phyloP scores from a whole-genome alignment of 92 coral and sea anemone species.

The Micromussa lordhowensis region DNA sequence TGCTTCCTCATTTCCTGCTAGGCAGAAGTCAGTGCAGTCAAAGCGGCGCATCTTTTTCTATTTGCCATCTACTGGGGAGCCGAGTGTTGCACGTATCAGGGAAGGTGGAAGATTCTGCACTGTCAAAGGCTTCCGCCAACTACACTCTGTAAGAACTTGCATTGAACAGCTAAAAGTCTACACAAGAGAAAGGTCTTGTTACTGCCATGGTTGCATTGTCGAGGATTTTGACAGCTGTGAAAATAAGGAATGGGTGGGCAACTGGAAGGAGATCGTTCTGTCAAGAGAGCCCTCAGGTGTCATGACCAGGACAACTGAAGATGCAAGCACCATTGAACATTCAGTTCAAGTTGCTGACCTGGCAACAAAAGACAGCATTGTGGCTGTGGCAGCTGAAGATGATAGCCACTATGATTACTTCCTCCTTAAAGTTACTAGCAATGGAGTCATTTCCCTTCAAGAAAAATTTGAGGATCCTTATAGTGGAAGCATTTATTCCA shows the following conservation, averaged over 20 bases:
- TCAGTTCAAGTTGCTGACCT: slow-evolving; percentile 8
- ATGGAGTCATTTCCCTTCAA: too few relatives aligned
- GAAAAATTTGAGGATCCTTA: too few relatives aligned
- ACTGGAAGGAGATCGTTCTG: slow-evolving; percentile 30
- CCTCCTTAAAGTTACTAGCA: too few relatives aligned
- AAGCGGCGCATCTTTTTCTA: slow-evolving; percentile 13
- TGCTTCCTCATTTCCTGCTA: slow-evolving; percentile 10
- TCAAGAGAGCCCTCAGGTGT: slow-evolving; percentile 38
- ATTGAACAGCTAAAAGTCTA: neutral
- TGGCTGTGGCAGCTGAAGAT: slow-evolving; percentile 52
- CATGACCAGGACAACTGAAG: slow-evolving; percentile 25
- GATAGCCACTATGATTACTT: too few relatives aligned
- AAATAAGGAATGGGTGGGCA: slow-evolving; percentile 44
- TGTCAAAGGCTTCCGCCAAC: slow-evolving; percentile 12
- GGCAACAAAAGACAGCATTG: slow-evolving; percentile 5
- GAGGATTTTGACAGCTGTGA: slow-evolving; percentile 10
- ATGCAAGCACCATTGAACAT: slow-evolving; percentile 25
- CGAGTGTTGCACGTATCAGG: neutral
- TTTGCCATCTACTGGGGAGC: slow-evolving; percentile 12
- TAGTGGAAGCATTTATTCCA: slow-evolving; percentile 3
- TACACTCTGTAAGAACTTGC: slow-evolving; percentile 27
- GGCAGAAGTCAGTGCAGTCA: slow-evolving; percentile 12
- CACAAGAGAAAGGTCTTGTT: slow-evolving; percentile 13
- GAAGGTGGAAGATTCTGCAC: neutral
- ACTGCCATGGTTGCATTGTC: slow-evolving; percentile 43